Base-by-base conservation (phyloP, 1,140 invertebrate species). In the Bombus confusus region DNA sequence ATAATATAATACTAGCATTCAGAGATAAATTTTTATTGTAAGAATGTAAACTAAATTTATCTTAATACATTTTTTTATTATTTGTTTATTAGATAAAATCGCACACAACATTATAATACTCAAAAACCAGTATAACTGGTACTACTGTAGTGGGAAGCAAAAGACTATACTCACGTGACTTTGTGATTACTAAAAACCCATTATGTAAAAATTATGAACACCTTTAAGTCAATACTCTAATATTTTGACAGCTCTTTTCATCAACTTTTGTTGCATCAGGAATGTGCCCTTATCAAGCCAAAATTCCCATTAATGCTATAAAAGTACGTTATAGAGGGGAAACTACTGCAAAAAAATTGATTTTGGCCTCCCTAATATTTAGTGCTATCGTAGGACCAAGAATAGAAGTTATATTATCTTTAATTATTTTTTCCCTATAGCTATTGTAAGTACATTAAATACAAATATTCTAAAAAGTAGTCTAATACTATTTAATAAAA, bases 161-260 rank as follows among this genome's bases (percentile, higher is more conserved):
- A 62, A 59, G 10, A 59, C 22, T 79, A 62, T 43, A 85, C 76
- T 79, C 57, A 80, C 76, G 47, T 72, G 57, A 62, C 76, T 80
- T 64, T 72, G 69, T 72, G 34, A 72, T 85, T 59, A 80, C 68
- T 85, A 80, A 85, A 85, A 72, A 52, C 73, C 22, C 83, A 85
- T 85, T 72, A 25, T 71, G 76, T 39, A 73, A 85, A 85, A 85
- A 47, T 47, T 85, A 47, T 37, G 28, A 80, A 80, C 83, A 73
- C 64, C 13, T 39, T 37, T 43, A 71, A 80, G 57, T 80, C 41
- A 72, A 85, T 85, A 85, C 31, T 64, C 31, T 41, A 79, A 43
- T 85, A 85, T 85, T 85, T 85, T 85, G 83, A 85, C 83, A 85
- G 83, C 64, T 84, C 76, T 85, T 62, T 31, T 80, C 76, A 73